phyloP scores from a whole-genome alignment of 2,888 invertebrate species.

The Tipula unca region DNA sequence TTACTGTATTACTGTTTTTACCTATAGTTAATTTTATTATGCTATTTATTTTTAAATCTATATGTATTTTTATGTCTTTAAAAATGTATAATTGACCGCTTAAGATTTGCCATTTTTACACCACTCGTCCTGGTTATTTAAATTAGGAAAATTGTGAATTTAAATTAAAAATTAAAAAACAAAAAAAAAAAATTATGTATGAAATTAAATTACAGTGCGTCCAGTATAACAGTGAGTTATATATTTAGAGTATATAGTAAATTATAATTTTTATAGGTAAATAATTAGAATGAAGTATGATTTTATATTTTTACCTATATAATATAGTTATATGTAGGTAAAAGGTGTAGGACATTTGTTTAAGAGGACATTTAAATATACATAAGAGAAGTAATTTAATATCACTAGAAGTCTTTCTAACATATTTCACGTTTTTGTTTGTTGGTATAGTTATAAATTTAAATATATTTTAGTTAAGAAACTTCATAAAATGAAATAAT shows the following conservation, averaged over 20 bases:
- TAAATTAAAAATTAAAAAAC: too few relatives aligned
- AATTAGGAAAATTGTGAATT: background rate
- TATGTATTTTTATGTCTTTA: background rate
- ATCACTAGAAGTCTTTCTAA: background rate
- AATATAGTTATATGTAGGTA: background rate
- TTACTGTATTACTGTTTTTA: background rate
- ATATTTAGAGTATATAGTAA: background rate
- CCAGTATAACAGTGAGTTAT: background rate
- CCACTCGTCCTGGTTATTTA: background rate
- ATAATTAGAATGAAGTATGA: background rate
- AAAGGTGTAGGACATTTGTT: background rate
- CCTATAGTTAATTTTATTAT: background rate
- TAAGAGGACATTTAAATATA: background rate
- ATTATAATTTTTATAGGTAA: background rate
- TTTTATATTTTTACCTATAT: background rate
- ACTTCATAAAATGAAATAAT: too few relatives aligned
- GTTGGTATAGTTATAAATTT: background rate
- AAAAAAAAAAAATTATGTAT: too few relatives aligned
- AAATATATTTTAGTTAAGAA: too few relatives aligned
- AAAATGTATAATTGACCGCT: background rate
- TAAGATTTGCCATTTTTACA: background rate
- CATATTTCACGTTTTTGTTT: background rate
- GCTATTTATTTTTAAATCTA: background rate
- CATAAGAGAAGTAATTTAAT: background rate
- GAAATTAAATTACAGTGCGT: background rate